These are phyloP conservation scores for Drosophila leontia DNA, from an alignment of 1,140 invertebrate species.

Conservation along the genomic window DNA sequence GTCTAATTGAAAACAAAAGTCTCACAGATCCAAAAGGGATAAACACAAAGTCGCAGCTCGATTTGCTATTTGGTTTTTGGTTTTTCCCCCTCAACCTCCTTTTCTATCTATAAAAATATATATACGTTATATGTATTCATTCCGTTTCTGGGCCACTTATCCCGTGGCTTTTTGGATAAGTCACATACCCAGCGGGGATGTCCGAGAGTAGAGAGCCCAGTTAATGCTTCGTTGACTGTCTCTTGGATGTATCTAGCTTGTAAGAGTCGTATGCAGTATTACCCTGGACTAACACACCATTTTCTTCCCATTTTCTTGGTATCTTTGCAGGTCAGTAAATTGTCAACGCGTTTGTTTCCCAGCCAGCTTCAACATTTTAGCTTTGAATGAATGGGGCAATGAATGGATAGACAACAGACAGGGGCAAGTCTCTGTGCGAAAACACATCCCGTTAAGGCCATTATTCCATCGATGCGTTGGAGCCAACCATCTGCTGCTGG, in stretches of 20 bases:
- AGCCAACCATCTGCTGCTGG: constrained; percentile 2
- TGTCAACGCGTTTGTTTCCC: constrained; percentile 21
- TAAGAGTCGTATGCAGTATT: constrained; percentile 16
- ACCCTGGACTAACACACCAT: constrained; percentile 28
- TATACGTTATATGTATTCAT: constrained; percentile 5
- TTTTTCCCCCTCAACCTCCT: background rate
- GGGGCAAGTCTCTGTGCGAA: background rate
- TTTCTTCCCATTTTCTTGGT: constrained; percentile 25
- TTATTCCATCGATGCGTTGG: constrained; percentile 22
- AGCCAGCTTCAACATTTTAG: constrained; percentile 18
- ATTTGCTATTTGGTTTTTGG: constrained; percentile 21
- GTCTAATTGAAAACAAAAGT: constrained; percentile 27
- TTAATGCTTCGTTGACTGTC: constrained; percentile 7
- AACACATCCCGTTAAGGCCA: constrained; percentile 29
- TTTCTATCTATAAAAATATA: background rate
- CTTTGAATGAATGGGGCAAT: constrained; percentile 21
- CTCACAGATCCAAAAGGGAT: constrained; percentile 17
- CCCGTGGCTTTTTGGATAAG: constrained; percentile 23
- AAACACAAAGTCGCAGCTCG: constrained; percentile 19
- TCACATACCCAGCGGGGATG: constrained; percentile 18
- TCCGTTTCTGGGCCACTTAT: constrained; percentile 18
- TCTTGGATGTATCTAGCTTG: background rate
- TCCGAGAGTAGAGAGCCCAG: constrained; percentile 9
- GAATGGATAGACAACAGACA: constrained; percentile 9
- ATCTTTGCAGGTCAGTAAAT: constrained; percentile 64